Evolutionary conservation across 2,113 vertebrate genomes (phyloP), one percentile per base, ranked within the genome.

Genomic region (Galemys pyrenaicus): DNA sequence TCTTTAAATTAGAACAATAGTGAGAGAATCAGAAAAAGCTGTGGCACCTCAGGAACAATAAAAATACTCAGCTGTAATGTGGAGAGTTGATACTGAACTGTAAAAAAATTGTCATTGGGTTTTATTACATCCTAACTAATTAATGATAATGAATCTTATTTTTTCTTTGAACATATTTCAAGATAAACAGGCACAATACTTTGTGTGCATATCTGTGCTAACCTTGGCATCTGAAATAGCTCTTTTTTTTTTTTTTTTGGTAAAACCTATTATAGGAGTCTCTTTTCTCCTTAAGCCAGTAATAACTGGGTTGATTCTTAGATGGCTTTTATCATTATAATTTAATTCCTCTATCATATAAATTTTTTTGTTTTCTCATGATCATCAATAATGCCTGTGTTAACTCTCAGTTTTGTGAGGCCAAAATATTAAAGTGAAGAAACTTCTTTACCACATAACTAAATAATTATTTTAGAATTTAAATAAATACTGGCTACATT

Each of bases 301-400:
- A 81, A 41, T 77, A 81, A 41, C 75, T 49, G 22, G 51, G 70
- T 86, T 92, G 70, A 89, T 94, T 94, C 3, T 1, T 71, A 93
- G 37, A 5, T 77, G 30, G 19, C 16, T 95, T 28, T 94, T 84
- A 73, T 58, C 68, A 83, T 95, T 77, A 58, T 90, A 81, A 92
- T 96, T 96, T 96, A 96, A 96, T 95, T 94, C 39, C 20, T 79
- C 67, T 51, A 92, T 86, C 68, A 83, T 37, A 75, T 35, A 87
- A 92, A 78, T 75, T 37, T 90, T 96, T 95, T 80, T 68, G 73
- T 87, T 93, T 62, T 87, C 11, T 35, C 30, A 51, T 44, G 24
- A 60, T 91, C 44, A 90, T 97, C 85, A 93, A 37, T 94, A 95
- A 89, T 93, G 39, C 28, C 22, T 51, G 12, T n/a, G 32, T 75